Evolutionary conservation across 2,113 vertebrate species (phyloP).

Genomic region (Syrrhaptes paradoxus): DNA sequence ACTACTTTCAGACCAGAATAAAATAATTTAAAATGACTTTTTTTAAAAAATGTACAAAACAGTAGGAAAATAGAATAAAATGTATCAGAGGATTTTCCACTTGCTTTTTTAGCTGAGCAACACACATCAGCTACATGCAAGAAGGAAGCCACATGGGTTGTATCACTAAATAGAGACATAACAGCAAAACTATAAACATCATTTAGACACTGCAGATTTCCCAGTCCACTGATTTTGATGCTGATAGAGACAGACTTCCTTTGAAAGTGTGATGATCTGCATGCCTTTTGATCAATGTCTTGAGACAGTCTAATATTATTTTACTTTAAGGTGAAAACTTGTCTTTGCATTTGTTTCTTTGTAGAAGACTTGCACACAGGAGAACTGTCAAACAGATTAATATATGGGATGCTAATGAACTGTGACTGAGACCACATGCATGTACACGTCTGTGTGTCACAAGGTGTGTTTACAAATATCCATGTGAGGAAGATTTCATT

Average conservation of each 20-base stretch:
- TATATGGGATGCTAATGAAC: constrained; percentile 2
- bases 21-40: background rate
- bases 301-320: constrained; percentile 60
- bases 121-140: background rate
- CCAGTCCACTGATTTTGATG: constrained; percentile 83
- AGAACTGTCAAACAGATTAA: background rate
- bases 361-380: background rate
- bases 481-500: background rate
- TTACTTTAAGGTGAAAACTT: constrained; percentile 38
- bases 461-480: background rate
- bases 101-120: background rate
- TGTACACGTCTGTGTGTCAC: background rate
- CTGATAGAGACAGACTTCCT: constrained; percentile 80
- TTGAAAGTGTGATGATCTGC: constrained; percentile 78
- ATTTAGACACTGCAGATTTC: constrained; percentile 84
- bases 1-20: background rate
- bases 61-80: background rate
- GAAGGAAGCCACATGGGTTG: constrained; percentile 54
- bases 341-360: constrained; percentile 30
- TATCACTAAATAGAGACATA: constrained; percentile 84
- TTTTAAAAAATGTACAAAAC: background rate
- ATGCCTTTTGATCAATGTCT: constrained; percentile 76
- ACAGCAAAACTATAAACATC: constrained; percentile 79
- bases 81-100: background rate
- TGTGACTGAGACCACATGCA: background rate